Evolutionary conservation across 2,888 invertebrate genomes (phyloP), one percentile per base, ranked within the genome.

Genomic region (Dimorphilus gyrociliatus): DNA sequence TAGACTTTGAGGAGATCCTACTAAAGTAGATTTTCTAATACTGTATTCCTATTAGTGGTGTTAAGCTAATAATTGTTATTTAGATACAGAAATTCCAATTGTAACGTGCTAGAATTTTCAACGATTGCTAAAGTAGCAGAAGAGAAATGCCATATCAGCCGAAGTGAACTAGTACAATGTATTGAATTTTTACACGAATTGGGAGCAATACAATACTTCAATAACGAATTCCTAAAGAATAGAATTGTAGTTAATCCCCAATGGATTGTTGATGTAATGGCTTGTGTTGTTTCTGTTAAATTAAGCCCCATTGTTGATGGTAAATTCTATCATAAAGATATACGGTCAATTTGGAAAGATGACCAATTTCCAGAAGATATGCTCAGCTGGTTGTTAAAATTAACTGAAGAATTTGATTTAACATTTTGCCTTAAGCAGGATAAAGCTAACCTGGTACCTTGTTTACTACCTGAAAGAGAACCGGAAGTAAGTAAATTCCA

Each of bases 181-280:
- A 44, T 60, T 3, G 47, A 51, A 39, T 60, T 60, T 32, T 46
- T 60, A 3, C 57, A 60, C 40, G 58, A 60, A 27, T 45, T 60
- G 2, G 60, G 60, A 12, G 51, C 57, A 1, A 44, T 59, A 6
- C 59, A 60, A 43, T 55, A 57, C 38, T 60, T 60, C 42, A 45
- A 52, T 42, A 57, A 51, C 12, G 48, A 52, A 21, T 53, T 51
- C 30, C 42, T 60, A 16, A 40, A 49, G 18, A 38, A 48, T 16
- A 39, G 48, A 19, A 51, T 60, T 1, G 59, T 60, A 19, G 53
- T 60, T 27, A 47, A 55, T 25, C 59, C 60, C 2, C 59, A 60
- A 47, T 60, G 60, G 60, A 55, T 60, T 29, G 56, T 60, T 16
- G 55, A 60, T 40, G 59, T 59, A n/a, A 60, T 60, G 56, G 53